Evolutionary conservation across 2,888 invertebrate genomes (phyloP).

Genomic region (Tiliacea aurago): DNA sequence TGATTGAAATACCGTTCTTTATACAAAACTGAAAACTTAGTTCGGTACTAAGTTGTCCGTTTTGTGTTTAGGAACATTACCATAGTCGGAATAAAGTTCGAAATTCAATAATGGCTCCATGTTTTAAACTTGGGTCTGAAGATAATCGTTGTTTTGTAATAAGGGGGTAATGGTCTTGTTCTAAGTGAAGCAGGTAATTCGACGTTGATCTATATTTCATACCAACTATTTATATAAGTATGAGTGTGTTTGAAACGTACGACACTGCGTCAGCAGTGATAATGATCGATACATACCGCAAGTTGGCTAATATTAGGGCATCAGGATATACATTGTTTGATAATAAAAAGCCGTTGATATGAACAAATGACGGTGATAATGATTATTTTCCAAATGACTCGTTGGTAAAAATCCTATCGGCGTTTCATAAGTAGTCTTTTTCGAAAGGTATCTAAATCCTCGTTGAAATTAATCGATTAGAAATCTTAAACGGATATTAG

Average conservation of each 20-base stretch:
- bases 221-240: conserved; percentile 3
- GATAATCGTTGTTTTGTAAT: too few species aligned
- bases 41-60: too few species aligned
- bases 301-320: conserved; percentile 17
- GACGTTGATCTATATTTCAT: conserved; percentile 17
- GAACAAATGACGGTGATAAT: conserved; percentile 5
- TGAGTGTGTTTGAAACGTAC: conserved; percentile 7
- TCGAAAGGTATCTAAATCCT: conserved; percentile 31
- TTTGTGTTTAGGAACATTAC: too few species aligned
- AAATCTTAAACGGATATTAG: conserved; percentile 42
- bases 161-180: conserved; percentile 13
- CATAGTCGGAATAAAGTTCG: too few species aligned
- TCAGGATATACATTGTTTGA: conserved; percentile 26
- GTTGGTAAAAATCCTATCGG: conserved; percentile 13
- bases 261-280: conserved; percentile 16
- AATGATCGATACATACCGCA: conserved; percentile 20
- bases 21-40: too few species aligned
- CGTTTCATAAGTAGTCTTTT: background rate
- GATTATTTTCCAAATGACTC: conserved; percentile 11
- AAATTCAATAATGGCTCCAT: too few species aligned
- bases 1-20: too few species aligned
- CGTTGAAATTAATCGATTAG: conserved; percentile 26
- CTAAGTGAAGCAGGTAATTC: conserved; percentile 12
- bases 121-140: too few species aligned
- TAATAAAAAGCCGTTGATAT: conserved; percentile 3